Evolutionary conservation across 2,113 vertebrate species (phyloP).

Genomic region (Scalopus aquaticus): DNA sequence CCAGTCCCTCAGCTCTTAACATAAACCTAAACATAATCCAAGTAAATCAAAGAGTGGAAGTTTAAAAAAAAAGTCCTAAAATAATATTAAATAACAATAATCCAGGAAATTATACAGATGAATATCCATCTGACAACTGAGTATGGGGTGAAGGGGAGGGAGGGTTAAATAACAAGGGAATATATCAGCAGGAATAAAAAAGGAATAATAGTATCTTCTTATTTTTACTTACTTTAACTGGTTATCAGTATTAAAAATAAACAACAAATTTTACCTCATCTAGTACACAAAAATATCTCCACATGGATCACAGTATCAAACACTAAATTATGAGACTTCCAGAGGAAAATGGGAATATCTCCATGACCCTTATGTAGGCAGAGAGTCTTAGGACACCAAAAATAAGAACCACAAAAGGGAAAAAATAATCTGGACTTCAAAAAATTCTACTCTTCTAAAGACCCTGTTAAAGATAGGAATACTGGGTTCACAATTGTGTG

Average conservation of each 20-base stretch:
- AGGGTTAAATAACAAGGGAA: not conserved
- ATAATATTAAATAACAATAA: not conserved
- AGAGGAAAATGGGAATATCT: not conserved
- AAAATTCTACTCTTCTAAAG: slow-evolving; percentile 37
- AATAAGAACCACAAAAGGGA: not conserved
- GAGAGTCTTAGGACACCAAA: not conserved
- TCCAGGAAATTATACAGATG: not conserved
- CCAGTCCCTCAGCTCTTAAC: not conserved
- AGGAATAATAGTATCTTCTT: not conserved
- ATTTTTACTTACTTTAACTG: not conserved
- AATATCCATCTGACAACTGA: not conserved
- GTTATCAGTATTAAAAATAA: not conserved
- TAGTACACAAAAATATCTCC: not conserved
- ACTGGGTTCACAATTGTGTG: not conserved
- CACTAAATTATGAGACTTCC: not conserved
- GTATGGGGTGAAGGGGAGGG: not conserved
- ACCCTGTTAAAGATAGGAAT: not conserved
- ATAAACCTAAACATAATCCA: not conserved
- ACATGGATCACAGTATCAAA: not conserved
- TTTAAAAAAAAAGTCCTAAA: not conserved
- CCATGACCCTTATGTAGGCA: not conserved
- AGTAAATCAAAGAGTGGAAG: not conserved
- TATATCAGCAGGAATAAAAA: not conserved
- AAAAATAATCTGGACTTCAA: not conserved
- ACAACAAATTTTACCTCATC: not conserved